Conservation (phyloP, 2,797 vertebrate species). For the Dromococcyx pavoninus region DNA sequence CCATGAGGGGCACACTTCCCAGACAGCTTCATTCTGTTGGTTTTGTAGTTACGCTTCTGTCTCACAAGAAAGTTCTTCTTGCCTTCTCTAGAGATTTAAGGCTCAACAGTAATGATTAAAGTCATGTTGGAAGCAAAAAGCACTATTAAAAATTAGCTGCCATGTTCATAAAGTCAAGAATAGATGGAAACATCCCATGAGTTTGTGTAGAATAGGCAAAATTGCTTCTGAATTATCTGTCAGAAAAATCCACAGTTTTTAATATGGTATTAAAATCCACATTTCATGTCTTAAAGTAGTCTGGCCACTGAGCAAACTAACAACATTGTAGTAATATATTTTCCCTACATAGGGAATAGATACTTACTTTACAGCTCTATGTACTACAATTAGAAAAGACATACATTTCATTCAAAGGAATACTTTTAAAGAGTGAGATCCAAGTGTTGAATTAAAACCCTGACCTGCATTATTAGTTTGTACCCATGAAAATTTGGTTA, state of each 20-base stretch:
- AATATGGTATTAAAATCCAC: not conserved
- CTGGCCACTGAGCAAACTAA: not conserved
- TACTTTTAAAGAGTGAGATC: not conserved
- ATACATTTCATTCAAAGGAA: not conserved
- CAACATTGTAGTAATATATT: not conserved
- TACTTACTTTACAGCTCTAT: not conserved
- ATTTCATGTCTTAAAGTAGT: not conserved
- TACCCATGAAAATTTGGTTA: not conserved
- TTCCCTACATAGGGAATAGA: not conserved
- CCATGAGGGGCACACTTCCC: rapidly evolving
- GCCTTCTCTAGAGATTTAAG: not conserved
- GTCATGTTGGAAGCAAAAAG: not conserved
- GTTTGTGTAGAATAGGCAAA: not conserved
- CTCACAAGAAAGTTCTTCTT: not conserved
- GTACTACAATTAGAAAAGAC: not conserved
- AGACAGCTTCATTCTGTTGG: not conserved
- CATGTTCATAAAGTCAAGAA: not conserved
- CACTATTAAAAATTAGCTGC: not conserved
- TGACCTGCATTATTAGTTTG: not conserved
- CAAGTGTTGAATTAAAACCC: not conserved
- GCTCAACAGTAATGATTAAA: not conserved
- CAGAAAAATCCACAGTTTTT: too few relatives aligned
- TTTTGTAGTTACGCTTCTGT: not conserved
- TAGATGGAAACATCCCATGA: not conserved
- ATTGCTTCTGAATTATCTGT: not conserved